Percentiles rank a stretch among this genome's conserved stretches.
phyloP scores from a whole-genome alignment of 1,140 invertebrate genomes.

The Nasonia giraulti region DNA sequence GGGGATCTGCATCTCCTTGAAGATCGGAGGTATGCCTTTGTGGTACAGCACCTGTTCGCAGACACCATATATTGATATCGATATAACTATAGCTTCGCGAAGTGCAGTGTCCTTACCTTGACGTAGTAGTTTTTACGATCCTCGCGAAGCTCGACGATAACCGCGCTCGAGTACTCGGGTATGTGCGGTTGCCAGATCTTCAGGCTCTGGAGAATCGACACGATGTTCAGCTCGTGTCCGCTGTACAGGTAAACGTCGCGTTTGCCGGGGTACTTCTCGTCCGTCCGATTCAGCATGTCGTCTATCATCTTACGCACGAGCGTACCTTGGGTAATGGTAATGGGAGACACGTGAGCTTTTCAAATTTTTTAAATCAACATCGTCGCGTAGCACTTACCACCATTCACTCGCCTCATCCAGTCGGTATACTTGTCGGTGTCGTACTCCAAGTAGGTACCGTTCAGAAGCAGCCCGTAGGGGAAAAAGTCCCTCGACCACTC shows the following conservation, averaged over 20 bases:
- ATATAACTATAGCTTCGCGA: too few species aligned
- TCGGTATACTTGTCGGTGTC: conserved; percentile 68
- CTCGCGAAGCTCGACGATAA: conserved; percentile 66
- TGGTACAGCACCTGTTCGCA: conserved; percentile 51
- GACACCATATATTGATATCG: neutral
- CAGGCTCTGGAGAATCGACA: conserved; percentile 78
- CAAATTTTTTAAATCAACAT: neutral
- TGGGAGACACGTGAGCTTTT: too few species aligned
- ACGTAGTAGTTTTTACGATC: conserved; percentile 52
- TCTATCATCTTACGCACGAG: conserved; percentile 26
- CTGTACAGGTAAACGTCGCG: conserved; percentile 78
- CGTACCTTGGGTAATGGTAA: neutral
- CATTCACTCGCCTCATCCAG: conserved; percentile 69
- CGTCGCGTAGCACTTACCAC: conserved; percentile 62
- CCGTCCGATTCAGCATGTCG: conserved; percentile 13
- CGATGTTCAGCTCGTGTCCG: conserved; percentile 82
- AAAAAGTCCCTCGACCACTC: conserved; percentile 59
- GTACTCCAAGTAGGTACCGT: conserved; percentile 66
- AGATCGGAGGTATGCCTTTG: conserved; percentile 39
- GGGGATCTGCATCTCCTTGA: conserved; percentile 47
- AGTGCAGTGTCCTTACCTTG: conserved; percentile 50
- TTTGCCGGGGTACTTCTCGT: neutral
- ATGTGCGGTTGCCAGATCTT: conserved; percentile 78
- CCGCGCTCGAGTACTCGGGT: conserved; percentile 74
- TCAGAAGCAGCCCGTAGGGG: conserved; percentile 55